These are phyloP conservation scores for Lycopodina hypogea DNA, from an alignment of 37 sponge, comb jelly and placozoan species.

Conservation along the genomic window DNA sequence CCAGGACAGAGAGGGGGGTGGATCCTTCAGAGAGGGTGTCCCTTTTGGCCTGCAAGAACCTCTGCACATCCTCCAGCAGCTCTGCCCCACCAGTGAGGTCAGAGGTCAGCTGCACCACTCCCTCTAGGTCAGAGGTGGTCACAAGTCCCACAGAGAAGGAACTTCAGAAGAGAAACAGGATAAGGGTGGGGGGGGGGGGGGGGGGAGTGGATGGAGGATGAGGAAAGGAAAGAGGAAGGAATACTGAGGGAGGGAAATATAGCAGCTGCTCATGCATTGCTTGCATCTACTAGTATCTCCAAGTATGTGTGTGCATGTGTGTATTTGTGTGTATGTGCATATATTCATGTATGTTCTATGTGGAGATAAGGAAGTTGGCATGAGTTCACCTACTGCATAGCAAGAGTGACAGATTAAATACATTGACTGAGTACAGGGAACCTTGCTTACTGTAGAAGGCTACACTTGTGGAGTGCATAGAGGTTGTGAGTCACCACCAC, in stretches of 20 bases:
- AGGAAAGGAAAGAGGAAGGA: background rate
- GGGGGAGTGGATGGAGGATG: background rate
- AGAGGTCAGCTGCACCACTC: constrained; percentile 17
- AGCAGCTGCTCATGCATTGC: too few relatives aligned
- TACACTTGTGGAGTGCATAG: constrained; percentile 82
- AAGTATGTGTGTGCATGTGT: too few relatives aligned
- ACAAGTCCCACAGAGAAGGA: constrained; percentile 47
- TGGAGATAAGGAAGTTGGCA: too few relatives aligned
- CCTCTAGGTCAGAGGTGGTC: constrained; percentile 14
- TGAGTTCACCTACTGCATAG: too few relatives aligned
- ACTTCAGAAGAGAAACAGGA: constrained; percentile 25
- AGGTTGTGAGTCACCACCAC: constrained; percentile 78
- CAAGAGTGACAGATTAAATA: too few relatives aligned
- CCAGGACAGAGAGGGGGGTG: constrained; percentile 70
- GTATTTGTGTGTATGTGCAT: too few relatives aligned
- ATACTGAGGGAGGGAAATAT: too few relatives aligned
- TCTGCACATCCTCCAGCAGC: constrained; percentile 58
- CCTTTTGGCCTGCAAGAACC: constrained; percentile 52
- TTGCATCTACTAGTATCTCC: too few relatives aligned
- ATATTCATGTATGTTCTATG: too few relatives aligned
- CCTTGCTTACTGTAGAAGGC: constrained; percentile 49
- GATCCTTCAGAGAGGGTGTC: constrained; percentile 68
- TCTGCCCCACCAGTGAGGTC: constrained; percentile 26
- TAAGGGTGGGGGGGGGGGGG: background rate
- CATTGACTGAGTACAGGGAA: too few relatives aligned